Conservation (phyloP, 2,797 vertebrate species). For the Parambassis ranga region DNA sequence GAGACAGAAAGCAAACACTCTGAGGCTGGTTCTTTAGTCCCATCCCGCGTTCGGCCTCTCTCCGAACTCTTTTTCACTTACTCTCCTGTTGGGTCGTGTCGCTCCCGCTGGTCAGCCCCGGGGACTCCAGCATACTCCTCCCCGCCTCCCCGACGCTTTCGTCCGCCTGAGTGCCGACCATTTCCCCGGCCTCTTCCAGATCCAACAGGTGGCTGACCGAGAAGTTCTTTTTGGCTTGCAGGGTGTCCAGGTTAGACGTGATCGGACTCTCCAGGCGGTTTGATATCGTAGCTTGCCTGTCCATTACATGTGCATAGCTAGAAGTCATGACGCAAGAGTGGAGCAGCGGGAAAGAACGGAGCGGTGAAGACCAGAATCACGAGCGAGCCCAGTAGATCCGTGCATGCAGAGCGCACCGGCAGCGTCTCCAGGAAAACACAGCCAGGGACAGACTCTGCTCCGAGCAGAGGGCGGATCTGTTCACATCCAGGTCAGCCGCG, state of each 20-base stretch:
- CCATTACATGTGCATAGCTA: slow-evolving; percentile 95
- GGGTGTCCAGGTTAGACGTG: slow-evolving; percentile 88
- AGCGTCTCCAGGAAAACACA: slow-evolving; percentile 50
- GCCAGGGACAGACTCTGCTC: slow-evolving; percentile 25
- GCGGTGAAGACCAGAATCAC: slow-evolving; percentile 19
- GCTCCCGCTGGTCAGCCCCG: slow-evolving; percentile 95
- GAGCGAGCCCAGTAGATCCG: slow-evolving; percentile 57
- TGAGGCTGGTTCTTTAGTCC: background rate
- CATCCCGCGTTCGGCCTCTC: background rate
- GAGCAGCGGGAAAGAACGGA: slow-evolving; percentile 26
- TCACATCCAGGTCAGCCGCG: slow-evolving; percentile 60
- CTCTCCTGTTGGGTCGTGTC: slow-evolving; percentile 97
- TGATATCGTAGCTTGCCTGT: slow-evolving; percentile 87
- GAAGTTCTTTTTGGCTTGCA: slow-evolving; percentile 99
- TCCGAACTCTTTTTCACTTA: slow-evolving; percentile 88
- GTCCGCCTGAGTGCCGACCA: slow-evolving; percentile 91
- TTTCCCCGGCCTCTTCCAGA: slow-evolving; percentile 94
- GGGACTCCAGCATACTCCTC: slow-evolving; percentile 93
- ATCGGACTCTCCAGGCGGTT: slow-evolving; percentile 92
- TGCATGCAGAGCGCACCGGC: slow-evolving; percentile 54
- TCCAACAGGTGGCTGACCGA: slow-evolving; percentile 98
- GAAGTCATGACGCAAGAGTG: slow-evolving; percentile 89
- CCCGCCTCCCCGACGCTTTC: slow-evolving; percentile 90
- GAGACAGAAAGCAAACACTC: background rate
- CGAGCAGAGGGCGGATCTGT: slow-evolving; percentile 38